phyloP scores from a whole-genome alignment of 2,888 invertebrate genomes.

The Coelopa pilipes region DNA sequence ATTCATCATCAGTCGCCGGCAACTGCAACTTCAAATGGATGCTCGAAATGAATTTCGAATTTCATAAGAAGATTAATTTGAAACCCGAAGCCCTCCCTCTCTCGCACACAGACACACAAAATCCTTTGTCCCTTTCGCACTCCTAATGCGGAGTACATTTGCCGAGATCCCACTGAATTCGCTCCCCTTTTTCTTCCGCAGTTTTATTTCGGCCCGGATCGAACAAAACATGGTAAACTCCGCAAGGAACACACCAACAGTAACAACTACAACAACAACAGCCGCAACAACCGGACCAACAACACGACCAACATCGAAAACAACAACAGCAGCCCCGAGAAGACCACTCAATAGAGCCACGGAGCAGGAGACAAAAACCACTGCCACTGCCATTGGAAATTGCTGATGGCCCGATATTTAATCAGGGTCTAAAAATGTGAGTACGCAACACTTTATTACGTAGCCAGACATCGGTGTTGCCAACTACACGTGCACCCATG shows the following conservation, averaged over 20 bases:
- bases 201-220: background rate
- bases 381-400: background rate
- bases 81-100: no score
- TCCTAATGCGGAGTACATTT: no score
- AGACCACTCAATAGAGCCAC: background rate
- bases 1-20: no score
- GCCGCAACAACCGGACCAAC: no score
- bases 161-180: no score
- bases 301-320: background rate
- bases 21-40: no score
- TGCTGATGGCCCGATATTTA: conserved; percentile 15
- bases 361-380: background rate
- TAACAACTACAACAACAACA: no score
- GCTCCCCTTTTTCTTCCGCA: background rate
- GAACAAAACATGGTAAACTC: background rate
- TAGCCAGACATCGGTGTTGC: background rate
- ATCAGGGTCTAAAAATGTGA: conserved; percentile 5
- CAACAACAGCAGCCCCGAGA: background rate
- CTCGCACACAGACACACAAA: no score
- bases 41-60: no score
- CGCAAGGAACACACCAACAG: background rate
- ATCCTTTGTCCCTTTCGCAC: no score
- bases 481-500: no score
- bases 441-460: conserved; percentile 2
- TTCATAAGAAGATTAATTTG: no score